Conservation (phyloP, 2,113 vertebrate species). For the Melierax canorus region DNA sequence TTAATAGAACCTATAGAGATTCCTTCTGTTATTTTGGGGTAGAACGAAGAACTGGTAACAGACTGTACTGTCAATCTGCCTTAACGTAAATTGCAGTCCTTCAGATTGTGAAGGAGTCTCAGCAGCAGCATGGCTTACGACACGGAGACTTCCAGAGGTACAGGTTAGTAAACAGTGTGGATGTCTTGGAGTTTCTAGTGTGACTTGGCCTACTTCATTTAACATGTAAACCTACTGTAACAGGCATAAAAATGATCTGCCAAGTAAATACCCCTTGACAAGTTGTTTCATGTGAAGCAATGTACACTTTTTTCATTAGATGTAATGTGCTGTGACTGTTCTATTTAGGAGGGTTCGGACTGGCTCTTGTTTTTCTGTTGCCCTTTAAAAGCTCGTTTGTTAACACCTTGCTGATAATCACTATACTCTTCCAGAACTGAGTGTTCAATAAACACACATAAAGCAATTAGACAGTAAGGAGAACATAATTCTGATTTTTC, state of each 20-base stretch:
- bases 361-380: neutral
- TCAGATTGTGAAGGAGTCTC: conserved; percentile 97
- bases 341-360: neutral
- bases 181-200: neutral
- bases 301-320: neutral
- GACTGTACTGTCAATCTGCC: conserved; percentile 39
- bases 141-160: conserved; percentile 98
- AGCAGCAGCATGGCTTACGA: conserved; percentile 96
- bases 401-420: neutral
- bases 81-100: conserved; percentile 81
- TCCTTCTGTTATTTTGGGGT: neutral
- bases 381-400: neutral
- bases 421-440: neutral
- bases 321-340: neutral
- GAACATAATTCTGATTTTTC: neutral
- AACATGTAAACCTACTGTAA: neutral
- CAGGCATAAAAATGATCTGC: neutral
- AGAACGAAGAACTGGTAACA: neutral
- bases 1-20: neutral
- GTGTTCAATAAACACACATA: neutral
- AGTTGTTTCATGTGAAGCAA: fast-evolving
- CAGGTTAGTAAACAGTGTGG: conserved; percentile 77
- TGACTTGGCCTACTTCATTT: neutral
- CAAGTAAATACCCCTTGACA: neutral
- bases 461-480: neutral